Conservation (phyloP, 2,113 vertebrate species). For the Antennarius striatus region DNA sequence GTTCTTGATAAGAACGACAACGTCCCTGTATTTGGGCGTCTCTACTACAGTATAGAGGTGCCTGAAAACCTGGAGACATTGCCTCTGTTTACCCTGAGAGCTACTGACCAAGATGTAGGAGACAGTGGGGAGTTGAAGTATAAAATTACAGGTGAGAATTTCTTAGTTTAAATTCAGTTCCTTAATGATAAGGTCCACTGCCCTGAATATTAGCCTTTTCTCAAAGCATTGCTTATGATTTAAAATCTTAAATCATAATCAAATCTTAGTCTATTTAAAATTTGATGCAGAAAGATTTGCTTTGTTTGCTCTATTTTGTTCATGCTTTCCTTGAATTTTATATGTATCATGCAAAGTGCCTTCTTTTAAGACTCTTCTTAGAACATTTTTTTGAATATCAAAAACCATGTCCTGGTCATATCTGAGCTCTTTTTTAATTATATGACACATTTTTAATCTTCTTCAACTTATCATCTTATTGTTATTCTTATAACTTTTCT, state of each 20-base stretch:
- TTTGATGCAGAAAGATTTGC: too few relatives aligned
- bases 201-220: not conserved
- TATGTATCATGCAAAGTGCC: too few relatives aligned
- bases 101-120: constrained; percentile 87
- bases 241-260: too few relatives aligned
- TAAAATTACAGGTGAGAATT: constrained; percentile 67
- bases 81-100: constrained; percentile 84
- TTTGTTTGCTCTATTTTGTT: too few relatives aligned
- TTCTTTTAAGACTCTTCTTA: too few relatives aligned
- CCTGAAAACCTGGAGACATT: constrained; percentile 87
- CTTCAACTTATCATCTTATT: not conserved
- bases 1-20: constrained; percentile 93
- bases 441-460: too few relatives aligned
- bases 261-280: too few relatives aligned
- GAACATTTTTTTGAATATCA: too few relatives aligned
- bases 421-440: too few relatives aligned
- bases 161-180: not conserved
- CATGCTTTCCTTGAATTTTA: too few relatives aligned
- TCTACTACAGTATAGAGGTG: constrained; percentile 86
- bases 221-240: too few relatives aligned
- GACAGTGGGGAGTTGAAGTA: constrained; percentile 84
- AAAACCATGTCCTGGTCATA: too few relatives aligned
- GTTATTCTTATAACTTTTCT: not conserved
- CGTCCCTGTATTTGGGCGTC: constrained; percentile 82
- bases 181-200: not conserved